These are phyloP conservation scores for Drosophila lacteicornis DNA, from an alignment of 1,140 invertebrate genomes.

Conservation along the genomic window DNA sequence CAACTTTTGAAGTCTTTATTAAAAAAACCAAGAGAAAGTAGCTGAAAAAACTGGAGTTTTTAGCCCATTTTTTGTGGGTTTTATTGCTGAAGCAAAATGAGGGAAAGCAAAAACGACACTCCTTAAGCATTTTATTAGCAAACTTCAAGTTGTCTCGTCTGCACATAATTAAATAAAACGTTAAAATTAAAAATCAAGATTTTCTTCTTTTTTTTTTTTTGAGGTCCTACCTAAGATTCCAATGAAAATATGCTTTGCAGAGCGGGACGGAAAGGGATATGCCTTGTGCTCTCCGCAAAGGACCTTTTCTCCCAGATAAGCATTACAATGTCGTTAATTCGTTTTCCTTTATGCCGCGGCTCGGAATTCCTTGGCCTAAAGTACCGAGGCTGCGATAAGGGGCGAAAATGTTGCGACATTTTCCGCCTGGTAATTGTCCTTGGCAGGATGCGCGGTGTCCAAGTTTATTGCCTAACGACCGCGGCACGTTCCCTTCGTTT, in stretches of 20 bases:
- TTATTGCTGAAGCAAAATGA: conserved; percentile 60
- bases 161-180: conserved; percentile 84
- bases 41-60: conserved; percentile 66
- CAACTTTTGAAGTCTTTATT: conserved; percentile 83
- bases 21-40: conserved; percentile 54
- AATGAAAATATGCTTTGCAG: conserved; percentile 27
- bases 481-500: conserved; percentile 73
- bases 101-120: conserved; percentile 21
- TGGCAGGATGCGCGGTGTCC: conserved; percentile 74
- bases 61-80: conserved; percentile 80
- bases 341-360: conserved; percentile 45
- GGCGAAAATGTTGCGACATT: conserved; percentile 79
- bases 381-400: conserved; percentile 62
- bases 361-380: conserved; percentile 59
- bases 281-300: conserved; percentile 19
- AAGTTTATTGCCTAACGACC: conserved; percentile 84
- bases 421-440: conserved; percentile 82
- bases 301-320: conserved; percentile 57
- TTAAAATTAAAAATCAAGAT: conserved; percentile 84
- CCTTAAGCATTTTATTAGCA: conserved; percentile 82
- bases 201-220: conserved; percentile 29
- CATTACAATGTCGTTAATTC: conserved; percentile 65
- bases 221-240: neutral
- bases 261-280: conserved; percentile 34
- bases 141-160: conserved; percentile 78